Evolutionary conservation across 2,797 vertebrate genomes (phyloP).

Genomic region (Sciurus carolinensis): DNA sequence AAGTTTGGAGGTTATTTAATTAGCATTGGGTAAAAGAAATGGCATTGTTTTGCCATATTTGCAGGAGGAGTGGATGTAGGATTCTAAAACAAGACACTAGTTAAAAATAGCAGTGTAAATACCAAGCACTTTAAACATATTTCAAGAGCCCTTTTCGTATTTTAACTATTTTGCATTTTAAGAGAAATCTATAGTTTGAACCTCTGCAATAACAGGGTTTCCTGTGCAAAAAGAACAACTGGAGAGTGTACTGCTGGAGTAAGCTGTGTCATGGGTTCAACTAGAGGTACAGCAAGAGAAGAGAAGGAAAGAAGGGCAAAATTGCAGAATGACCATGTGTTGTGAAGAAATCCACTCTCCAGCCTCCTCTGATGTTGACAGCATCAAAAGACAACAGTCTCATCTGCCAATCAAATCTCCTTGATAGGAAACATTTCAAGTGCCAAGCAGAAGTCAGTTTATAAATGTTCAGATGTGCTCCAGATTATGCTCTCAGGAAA

Average conservation of each 20-base stretch:
- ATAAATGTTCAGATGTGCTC: slow-evolving; percentile 73
- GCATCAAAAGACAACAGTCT: slow-evolving; percentile 77
- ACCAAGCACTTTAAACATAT: background rate
- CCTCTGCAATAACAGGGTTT: background rate
- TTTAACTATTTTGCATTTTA: slow-evolving; percentile 57
- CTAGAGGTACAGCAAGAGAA: slow-evolving; percentile 32
- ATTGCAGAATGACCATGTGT: slow-evolving; percentile 20
- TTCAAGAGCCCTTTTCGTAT: background rate
- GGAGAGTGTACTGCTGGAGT: background rate
- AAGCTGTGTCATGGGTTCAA: slow-evolving; percentile 51
- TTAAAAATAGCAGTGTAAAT: slow-evolving; percentile 21
- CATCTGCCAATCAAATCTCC: slow-evolving; percentile 77
- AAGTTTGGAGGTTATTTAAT: slow-evolving; percentile 75
- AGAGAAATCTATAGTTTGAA: background rate
- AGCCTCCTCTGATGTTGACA: slow-evolving; percentile 50
- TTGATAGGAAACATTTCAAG: slow-evolving; percentile 72
- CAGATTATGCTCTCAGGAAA: slow-evolving; percentile 72
- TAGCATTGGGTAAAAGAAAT: slow-evolving; percentile 57
- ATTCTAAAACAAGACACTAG: background rate
- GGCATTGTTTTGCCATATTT: slow-evolving; percentile 22
- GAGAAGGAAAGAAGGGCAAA: background rate
- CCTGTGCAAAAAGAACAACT: slow-evolving; percentile 4
- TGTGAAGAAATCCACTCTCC: slow-evolving; percentile 73
- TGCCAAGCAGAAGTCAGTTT: slow-evolving; percentile 59
- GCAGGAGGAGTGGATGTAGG: background rate